Percentiles rank a stretch among this genome's conserved stretches.
Evolutionary conservation across 2,113 vertebrate species (phyloP).

Genomic region (Oophaga pumilio): DNA sequence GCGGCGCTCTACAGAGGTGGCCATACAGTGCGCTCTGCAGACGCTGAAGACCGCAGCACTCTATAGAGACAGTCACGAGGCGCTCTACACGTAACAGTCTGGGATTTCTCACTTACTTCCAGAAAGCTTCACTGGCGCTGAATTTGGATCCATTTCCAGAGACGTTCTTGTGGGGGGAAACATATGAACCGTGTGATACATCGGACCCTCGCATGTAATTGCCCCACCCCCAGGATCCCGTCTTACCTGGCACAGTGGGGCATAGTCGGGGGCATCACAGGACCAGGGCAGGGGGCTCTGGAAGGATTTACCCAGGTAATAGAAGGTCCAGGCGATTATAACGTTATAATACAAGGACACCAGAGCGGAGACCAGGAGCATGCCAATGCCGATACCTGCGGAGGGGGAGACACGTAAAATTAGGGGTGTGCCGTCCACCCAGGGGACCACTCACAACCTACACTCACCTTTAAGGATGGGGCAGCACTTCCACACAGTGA

Average conservation of each 20-base stretch:
- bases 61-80: neutral
- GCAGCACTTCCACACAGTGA: slow-evolving; percentile 84
- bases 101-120: slow-evolving; percentile 75
- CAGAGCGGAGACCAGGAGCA: slow-evolving; percentile 78
- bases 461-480: slow-evolving; percentile 81
- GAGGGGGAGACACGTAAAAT: neutral
- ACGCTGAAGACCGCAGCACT: neutral
- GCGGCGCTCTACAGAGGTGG: neutral
- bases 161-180: slow-evolving; percentile 52
- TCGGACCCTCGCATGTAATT: neutral
- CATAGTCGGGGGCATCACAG: slow-evolving; percentile 71
- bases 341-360: slow-evolving; percentile 83
- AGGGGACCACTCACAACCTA: neutral
- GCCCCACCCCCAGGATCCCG: neutral
- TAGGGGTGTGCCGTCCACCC: neutral
- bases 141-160: slow-evolving; percentile 10
- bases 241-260: slow-evolving; percentile 65
- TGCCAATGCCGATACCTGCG: slow-evolving; percentile 81
- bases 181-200: neutral
- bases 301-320: slow-evolving; percentile 79
- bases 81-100: neutral
- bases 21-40: neutral
- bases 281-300: slow-evolving; percentile 81
- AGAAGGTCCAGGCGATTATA: slow-evolving; percentile 83
- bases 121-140: slow-evolving; percentile 79